Conservation (phyloP, 1,140 invertebrate genomes). For the Oryzaephilus surinamensis region DNA sequence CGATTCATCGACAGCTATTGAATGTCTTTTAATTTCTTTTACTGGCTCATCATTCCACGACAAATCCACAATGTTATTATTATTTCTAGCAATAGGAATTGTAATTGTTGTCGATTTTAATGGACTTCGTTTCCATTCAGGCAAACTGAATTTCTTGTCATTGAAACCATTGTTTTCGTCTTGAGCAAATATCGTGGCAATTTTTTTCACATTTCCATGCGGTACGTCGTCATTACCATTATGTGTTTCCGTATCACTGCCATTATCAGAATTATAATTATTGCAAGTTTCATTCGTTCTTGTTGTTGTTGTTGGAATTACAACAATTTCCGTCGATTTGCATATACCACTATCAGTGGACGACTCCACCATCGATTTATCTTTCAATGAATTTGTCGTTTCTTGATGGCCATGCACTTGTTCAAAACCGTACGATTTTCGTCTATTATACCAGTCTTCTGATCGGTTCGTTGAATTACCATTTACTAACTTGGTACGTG, state of each 20-base stretch:
- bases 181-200: slow-evolving; percentile 20
- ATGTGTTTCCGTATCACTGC: slow-evolving; percentile 16
- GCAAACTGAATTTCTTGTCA: no score
- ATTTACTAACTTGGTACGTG: slow-evolving; percentile 38
- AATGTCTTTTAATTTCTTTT: slow-evolving; percentile 42
- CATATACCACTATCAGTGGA: slow-evolving; percentile 63
- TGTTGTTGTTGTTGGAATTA: slow-evolving; percentile 19
- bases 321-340: slow-evolving; percentile 50
- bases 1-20: slow-evolving; percentile 46
- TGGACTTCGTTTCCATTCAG: slow-evolving; percentile 15
- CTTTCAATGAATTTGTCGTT: slow-evolving; percentile 33
- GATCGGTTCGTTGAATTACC: slow-evolving; percentile 31
- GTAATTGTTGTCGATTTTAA: slow-evolving; percentile 29
- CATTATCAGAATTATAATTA: slow-evolving; percentile 13
- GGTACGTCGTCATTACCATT: slow-evolving; percentile 9
- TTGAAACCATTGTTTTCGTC: slow-evolving; percentile 14
- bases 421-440: slow-evolving; percentile 66
- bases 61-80: slow-evolving; percentile 19
- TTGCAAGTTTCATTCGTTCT: slow-evolving; percentile 12
- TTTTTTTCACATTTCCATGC: slow-evolving; percentile 23
- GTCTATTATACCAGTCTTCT: slow-evolving; percentile 55
- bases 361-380: slow-evolving; percentile 47
- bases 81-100: slow-evolving; percentile 24
- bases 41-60: slow-evolving; percentile 22
- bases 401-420: slow-evolving; percentile 43